Evolutionary conservation across 2,113 vertebrate genomes (phyloP), one percentile per base, ranked within the genome.

Genomic region (Corapipo altera): DNA sequence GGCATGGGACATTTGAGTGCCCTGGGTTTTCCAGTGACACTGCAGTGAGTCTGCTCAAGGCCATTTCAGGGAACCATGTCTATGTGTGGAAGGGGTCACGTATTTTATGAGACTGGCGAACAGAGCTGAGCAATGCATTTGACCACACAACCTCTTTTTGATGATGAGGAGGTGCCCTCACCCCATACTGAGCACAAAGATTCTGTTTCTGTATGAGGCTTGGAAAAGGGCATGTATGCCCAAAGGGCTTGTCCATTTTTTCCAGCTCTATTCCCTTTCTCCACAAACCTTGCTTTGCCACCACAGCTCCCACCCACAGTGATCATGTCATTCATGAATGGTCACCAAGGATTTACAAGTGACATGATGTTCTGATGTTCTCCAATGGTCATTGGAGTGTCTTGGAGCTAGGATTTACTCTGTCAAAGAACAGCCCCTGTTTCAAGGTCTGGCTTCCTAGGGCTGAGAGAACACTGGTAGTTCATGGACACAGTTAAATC

Each of bases 91-190:
- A 81, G 43, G 16, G 11, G 27, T 67, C 5, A 33, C 61, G 46
- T 75, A 51, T 79, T 75, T 89, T 65, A 72, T 0, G 0, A 72
- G 65, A 67, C 22, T 44, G 69, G 49, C n/a, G 66, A 65, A 51
- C 58, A 0, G 0, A 89, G 32, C 51, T 62, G 46, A 55, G 28
- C 2, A 3, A 74, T 64, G 17, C 39, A 22, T 66, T 73, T 85
- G 54, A 77, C 46, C 46, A 79, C n/a, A 83, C 12, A 79, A 43
- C 55, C 22, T 54, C 58, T 82, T 58, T 86, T 83, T 95, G 83
- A 51, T 9, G 46, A 11, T 52, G 67, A 84, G 43, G 33, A 39
- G 16, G 18, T 74, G 51, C 30, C 66, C 9, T 73, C 52, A 77
- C 48, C 39, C 84, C 83, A 33, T 52, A 80, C 4, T 15, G 49